Percentiles rank a stretch among this genome's conserved stretches.
phyloP scores from a whole-genome alignment of 2,797 vertebrate species.

The Tenualosa ilisha region DNA sequence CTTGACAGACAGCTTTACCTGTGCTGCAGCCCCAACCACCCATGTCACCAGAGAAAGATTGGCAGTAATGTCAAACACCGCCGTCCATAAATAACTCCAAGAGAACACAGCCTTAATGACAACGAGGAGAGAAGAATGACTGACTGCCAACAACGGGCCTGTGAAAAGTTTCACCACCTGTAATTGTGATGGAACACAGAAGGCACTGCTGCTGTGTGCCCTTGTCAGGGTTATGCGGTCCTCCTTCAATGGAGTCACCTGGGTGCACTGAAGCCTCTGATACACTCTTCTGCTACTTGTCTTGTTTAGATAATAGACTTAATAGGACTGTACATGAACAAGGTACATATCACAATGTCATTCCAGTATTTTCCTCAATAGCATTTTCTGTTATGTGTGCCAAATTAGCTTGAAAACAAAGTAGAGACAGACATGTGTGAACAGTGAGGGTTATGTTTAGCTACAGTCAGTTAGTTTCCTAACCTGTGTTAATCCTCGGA shows the following conservation, averaged over 20 bases:
- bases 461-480: neutral
- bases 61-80: neutral
- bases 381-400: neutral
- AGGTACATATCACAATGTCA: neutral
- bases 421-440: neutral
- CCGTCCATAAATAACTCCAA: constrained; percentile 69
- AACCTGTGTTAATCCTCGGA: neutral
- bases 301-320: neutral
- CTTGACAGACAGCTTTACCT: constrained; percentile 63
- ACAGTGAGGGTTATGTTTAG: neutral
- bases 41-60: constrained; percentile 62
- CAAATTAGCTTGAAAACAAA: neutral
- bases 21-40: constrained; percentile 48
- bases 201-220: neutral
- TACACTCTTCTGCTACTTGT: neutral
- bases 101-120: constrained; percentile 57
- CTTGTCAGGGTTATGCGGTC: neutral
- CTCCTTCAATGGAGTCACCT: neutral
- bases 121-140: constrained; percentile 48
- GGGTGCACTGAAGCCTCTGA: neutral
- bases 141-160: constrained; percentile 38
- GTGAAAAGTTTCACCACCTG: constrained; percentile 42
- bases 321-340: neutral
- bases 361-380: neutral
- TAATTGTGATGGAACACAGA: constrained; percentile 46